A percentile compares a stretch with the other conserved stretches of the same genome.
Evolutionary conservation across 2,888 invertebrate genomes (phyloP).

Genomic region (Leptopterna dolabrata): DNA sequence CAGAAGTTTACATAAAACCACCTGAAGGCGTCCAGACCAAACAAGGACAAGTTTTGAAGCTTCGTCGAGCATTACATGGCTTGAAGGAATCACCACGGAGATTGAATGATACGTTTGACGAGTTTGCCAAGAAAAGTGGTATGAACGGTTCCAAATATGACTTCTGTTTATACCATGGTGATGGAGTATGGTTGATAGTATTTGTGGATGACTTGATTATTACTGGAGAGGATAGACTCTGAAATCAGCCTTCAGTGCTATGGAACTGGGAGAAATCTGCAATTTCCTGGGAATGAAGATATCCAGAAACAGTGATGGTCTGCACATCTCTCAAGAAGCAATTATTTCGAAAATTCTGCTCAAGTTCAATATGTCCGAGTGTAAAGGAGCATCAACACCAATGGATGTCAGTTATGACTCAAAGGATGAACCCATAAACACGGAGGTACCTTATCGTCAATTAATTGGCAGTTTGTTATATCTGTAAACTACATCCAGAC

Average conservation of each 20-base stretch:
- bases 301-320: constrained; percentile 6
- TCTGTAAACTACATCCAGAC: constrained; percentile 53
- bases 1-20: constrained; percentile 52
- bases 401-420: constrained; percentile 48
- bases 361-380: constrained; percentile 44
- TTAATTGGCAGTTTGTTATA: constrained; percentile 55
- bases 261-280: neutral
- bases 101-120: constrained; percentile 45
- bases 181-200: neutral
- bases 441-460: constrained; percentile 56
- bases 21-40: neutral
- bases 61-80: constrained; percentile 62
- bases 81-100: constrained; percentile 38
- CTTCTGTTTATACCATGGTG: neutral
- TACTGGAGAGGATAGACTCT: constrained; percentile 4
- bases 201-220: neutral
- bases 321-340: too few species aligned
- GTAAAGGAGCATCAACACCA: constrained; percentile 45
- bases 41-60: constrained; percentile 43
- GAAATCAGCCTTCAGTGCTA: constrained; percentile 4
- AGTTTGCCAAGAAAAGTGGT: neutral
- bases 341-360: constrained; percentile 37
- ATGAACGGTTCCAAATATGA: neutral
- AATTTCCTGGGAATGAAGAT: constrained; percentile 33
- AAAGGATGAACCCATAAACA: constrained; percentile 11